Conservation (phyloP, 2,888 invertebrate genomes). For the Eretmocerus hayati region DNA sequence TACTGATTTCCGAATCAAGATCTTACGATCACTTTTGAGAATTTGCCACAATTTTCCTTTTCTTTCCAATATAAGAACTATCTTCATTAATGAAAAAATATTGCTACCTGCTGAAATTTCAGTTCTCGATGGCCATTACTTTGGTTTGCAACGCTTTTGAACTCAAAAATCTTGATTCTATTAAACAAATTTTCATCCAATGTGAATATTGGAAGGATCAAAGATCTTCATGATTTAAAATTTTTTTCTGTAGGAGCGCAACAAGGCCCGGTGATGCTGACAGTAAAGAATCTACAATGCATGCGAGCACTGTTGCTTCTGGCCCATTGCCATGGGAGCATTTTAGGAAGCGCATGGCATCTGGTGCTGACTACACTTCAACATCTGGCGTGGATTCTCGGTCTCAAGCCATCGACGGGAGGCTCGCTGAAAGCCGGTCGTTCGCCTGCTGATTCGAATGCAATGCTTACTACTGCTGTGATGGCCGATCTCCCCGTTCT, state of each 20-base stretch:
- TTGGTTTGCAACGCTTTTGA: too few relatives aligned
- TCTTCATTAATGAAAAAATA: too few relatives aligned
- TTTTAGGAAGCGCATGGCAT: slow-evolving; percentile 91
- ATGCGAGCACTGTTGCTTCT: slow-evolving; percentile 86
- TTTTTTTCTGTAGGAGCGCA: slow-evolving; percentile 55
- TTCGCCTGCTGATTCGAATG: slow-evolving; percentile 70
- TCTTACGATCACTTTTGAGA: too few relatives aligned
- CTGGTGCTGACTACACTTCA: slow-evolving; percentile 91
- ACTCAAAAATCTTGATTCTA: background rate
- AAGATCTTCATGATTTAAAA: too few relatives aligned
- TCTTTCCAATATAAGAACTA: too few relatives aligned
- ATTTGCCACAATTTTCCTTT: too few relatives aligned
- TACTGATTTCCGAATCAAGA: background rate
- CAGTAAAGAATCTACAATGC: slow-evolving; percentile 94
- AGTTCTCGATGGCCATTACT: too few relatives aligned
- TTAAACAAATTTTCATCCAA: too few relatives aligned
- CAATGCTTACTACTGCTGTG: slow-evolving; percentile 90
- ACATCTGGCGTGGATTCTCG: slow-evolving; percentile 90
- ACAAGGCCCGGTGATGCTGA: slow-evolving; percentile 90
- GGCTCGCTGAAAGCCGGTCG: slow-evolving; percentile 84
- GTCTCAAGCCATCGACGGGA: slow-evolving; percentile 89
- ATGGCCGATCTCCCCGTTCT: slow-evolving; percentile 91
- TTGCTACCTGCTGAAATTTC: too few relatives aligned
- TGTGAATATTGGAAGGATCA: too few relatives aligned
- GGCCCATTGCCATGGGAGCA: slow-evolving; percentile 86